Conservation (phyloP, 2,113 vertebrate species). For the Nycticorax nycticorax region DNA sequence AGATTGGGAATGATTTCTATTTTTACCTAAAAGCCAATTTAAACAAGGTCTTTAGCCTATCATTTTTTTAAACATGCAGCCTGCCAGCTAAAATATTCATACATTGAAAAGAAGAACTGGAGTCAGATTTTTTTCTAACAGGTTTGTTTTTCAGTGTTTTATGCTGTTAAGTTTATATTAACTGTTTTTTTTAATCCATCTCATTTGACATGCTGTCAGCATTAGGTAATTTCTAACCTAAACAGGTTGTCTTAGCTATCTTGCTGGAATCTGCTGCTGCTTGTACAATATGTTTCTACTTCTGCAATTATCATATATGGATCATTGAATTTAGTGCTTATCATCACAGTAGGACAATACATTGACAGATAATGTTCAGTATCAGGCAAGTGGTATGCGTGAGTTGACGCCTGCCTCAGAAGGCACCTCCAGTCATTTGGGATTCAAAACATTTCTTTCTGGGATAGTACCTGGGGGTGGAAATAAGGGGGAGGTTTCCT, state of each 20-base stretch:
- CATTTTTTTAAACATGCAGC: neutral
- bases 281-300: neutral
- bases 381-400: accelerated
- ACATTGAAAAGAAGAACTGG: neutral
- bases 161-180: neutral
- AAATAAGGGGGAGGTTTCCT: neutral
- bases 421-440: neutral
- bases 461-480: neutral
- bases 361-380: neutral
- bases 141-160: neutral
- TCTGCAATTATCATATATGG: neutral
- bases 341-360: too few relatives aligned
- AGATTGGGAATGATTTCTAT: neutral
- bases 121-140: neutral
- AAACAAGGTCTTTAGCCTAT: neutral
- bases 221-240: neutral
- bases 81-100: neutral
- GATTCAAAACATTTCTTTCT: neutral
- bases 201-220: neutral
- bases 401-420: neutral
- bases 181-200: neutral
- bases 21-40: neutral
- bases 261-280: neutral
- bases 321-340: neutral
- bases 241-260: neutral